These are phyloP conservation scores for Piprites chloris DNA, from an alignment of 2,113 vertebrate species.

Conservation along the genomic window DNA sequence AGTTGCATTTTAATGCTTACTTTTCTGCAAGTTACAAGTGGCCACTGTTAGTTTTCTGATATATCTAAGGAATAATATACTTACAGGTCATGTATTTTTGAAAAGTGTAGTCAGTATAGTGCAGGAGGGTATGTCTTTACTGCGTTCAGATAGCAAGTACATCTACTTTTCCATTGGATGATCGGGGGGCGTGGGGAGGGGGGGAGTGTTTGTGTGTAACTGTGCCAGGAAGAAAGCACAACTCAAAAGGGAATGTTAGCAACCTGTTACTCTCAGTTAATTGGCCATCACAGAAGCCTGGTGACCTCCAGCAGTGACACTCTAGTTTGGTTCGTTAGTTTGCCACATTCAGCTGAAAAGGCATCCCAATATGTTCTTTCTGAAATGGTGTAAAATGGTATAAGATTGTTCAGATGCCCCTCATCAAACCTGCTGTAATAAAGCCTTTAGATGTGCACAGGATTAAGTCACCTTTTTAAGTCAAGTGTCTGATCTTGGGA, in stretches of 20 bases:
- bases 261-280: not conserved
- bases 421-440: not conserved
- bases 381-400: not conserved
- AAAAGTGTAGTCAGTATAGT: not conserved
- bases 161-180: not conserved
- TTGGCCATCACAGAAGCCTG: not conserved
- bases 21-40: not conserved
- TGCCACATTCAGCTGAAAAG: not conserved
- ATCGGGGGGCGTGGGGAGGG: too few species aligned
- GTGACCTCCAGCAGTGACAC: not conserved
- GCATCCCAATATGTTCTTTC: accelerated
- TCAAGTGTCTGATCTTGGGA: not conserved
- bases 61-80: not conserved
- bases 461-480: not conserved
- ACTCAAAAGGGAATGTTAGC: not conserved
- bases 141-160: not conserved
- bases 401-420: not conserved
- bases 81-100: not conserved
- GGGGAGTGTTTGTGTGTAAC: not conserved
- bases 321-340: accelerated
- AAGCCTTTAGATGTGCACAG: not conserved
- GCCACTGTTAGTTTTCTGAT: not conserved
- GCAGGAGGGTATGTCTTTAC: not conserved
- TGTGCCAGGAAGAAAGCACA: not conserved
- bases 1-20: not conserved